A percentile compares a stretch with the other conserved stretches of the same genome.
Conservation (phyloP, 2,888 invertebrate species). For the Saturnia pavonia region DNA sequence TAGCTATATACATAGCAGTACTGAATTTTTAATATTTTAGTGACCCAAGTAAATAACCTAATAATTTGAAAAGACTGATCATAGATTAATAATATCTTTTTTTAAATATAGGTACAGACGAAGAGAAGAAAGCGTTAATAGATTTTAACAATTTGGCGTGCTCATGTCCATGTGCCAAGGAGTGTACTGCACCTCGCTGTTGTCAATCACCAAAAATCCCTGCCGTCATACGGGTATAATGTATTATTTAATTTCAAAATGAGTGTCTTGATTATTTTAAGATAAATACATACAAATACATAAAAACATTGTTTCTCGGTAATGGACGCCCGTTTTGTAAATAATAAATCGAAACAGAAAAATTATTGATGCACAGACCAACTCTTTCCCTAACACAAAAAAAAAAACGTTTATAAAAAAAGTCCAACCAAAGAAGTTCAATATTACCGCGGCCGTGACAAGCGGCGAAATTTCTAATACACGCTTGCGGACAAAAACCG, state of each 20-base stretch:
- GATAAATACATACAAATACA: neutral
- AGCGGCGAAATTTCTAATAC: conserved; percentile 52
- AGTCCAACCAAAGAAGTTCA: conserved; percentile 49
- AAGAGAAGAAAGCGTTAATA: conserved; percentile 65
- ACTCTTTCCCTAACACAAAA: conserved; percentile 15
- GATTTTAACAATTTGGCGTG: conserved; percentile 67
- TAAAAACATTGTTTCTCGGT: neutral
- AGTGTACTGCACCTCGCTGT: conserved; percentile 70
- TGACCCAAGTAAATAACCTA: too few species aligned
- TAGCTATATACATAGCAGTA: too few species aligned
- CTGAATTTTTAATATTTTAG: too few species aligned
- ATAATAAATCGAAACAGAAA: neutral
- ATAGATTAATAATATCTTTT: neutral
- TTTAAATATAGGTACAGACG: conserved; percentile 57
- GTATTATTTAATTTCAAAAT: neutral
- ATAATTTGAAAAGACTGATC: neutral
- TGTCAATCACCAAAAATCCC: conserved; percentile 59
- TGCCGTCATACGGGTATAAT: conserved; percentile 60
- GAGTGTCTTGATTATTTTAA: neutral
- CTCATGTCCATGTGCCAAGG: conserved; percentile 71
- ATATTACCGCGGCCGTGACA: conserved; percentile 33
- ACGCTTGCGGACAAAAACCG: conserved; percentile 40
- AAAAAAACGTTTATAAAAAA: conserved; percentile 26
- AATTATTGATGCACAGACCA: neutral
- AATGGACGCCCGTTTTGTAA: neutral